Base-by-base conservation (phyloP, 2,113 vertebrate species). In the Esox niger region DNA sequence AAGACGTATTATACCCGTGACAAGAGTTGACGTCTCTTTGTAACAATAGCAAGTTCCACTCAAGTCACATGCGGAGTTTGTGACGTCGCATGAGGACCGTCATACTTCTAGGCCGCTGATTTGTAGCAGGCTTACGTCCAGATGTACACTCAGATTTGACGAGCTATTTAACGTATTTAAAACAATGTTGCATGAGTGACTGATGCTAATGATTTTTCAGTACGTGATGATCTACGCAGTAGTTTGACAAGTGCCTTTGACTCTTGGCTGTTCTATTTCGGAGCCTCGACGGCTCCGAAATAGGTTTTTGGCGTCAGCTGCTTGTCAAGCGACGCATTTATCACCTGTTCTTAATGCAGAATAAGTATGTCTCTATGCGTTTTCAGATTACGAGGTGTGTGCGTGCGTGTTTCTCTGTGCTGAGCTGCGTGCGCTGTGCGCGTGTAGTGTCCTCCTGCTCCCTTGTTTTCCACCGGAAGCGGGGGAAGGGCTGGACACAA, bases 401-500 rank as follows among this genome's bases (percentile, higher is more conserved):
- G 64, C 35, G 29, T 31, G 25, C 32, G 31, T 58, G 46, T 31
- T 30, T 46, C n/a, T 59, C 32, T 10, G 43, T 23, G 26, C 21
- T 21, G 65, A 33, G 54, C 29, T 62, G 9, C 52, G 29, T 57
- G 61, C 68, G 38, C 27, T 43, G 43, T 59, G 5, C 43, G 29
- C 61, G 60, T 69, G 38, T 55, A 54, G 68, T 78, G 58, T 62
- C n/a, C 13, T 6, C 30, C 10, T 58, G 43, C n/a, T n/a, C 60
- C 69, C 57, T 52, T 70, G 77, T 72, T 59, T 82, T 74, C 61
- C 62, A 64, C 75, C 70, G 82, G 80, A 86, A 82, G 66, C 76
- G 79, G 74, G 82, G 78, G 84, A 70, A 67, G 83, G 79, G 80
- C 10, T 69, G 69, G 23, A 66, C 69, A 76, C 83, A 74, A 73